Base-by-base conservation (phyloP, 2,113 vertebrate genomes). In the Chlamydotis undulata region DNA sequence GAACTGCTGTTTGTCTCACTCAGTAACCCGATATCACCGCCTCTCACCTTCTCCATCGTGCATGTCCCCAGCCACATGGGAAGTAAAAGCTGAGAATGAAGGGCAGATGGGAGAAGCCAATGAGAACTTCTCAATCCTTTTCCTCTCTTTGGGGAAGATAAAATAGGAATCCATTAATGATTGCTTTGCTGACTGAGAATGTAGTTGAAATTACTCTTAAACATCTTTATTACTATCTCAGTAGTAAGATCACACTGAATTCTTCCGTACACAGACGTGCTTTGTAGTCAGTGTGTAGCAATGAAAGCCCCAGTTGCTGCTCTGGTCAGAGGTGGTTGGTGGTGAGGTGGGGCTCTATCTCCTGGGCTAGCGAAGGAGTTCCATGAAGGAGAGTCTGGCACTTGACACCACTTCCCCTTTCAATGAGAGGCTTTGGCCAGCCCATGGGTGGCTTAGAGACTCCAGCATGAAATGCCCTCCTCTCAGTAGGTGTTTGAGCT, bases 131-230 rank as follows among this genome's bases (percentile, higher is more conserved):
- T 98, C 95, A 74, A 96, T 98, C 97, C 96, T 98, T 97, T 97
- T 97, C 96, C 94, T 97, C 98, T 97, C 97, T 70, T 96, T 95
- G 96, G 97, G 97, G 98, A 98, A 98, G 97, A 95, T 96, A 97
- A 97, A 97, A 97, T 98, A 98, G 97, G 98, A 98, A 97, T 97
- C 98, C 98, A 98, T 98, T 98, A 97, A 98, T 87, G 98, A 97
- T 98, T 98, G 98, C 98, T 98, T 98, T 84, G 97, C 98, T 98
- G 98, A 98, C 98, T 98, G 98, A 98, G 98, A 98, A 98, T 98
- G 97, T 98, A 98, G 98, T 98, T 96, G 97, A 98, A 98, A 98
- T 97, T 97, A 95, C 94, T 98, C 97, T 95, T 97, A 87, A 98
- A 98, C 97, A 98, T 98, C 98, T 96, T 97, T 97, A 96, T 97